phyloP scores from a whole-genome alignment of 2,113 vertebrate species.

The Equus quagga region DNA sequence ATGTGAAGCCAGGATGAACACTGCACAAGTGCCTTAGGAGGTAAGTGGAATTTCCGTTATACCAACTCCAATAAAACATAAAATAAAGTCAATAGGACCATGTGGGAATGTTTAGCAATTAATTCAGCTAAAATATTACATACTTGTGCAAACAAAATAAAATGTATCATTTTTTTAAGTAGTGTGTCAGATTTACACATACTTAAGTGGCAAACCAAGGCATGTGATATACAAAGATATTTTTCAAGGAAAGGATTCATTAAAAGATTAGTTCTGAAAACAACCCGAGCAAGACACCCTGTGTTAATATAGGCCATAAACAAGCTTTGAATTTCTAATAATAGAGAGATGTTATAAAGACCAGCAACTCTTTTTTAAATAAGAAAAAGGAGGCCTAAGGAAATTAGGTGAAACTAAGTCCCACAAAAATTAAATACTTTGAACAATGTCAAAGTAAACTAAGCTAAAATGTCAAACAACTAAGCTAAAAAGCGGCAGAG shows the following conservation, averaged over 20 bases:
- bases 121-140: neutral
- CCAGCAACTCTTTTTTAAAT: neutral
- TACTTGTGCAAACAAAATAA: neutral
- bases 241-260: neutral
- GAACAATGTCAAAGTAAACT: neutral
- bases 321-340: neutral
- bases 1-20: neutral
- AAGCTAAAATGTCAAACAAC: too few species aligned
- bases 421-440: slow-evolving; percentile 19
- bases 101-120: neutral
- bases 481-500: neutral
- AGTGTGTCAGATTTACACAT: neutral
- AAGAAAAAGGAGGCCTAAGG: neutral
- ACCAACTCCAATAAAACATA: neutral
- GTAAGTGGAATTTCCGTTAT: neutral
- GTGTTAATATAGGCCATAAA: neutral
- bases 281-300: neutral
- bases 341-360: neutral
- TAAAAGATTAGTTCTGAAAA: neutral
- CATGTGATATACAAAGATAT: neutral
- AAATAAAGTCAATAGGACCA: neutral
- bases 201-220: neutral
- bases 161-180: neutral
- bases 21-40: neutral
- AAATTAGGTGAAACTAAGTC: neutral